Percentiles rank a stretch among this genome's conserved stretches.
These are phyloP conservation scores for Platerodrilus igneus DNA, from an alignment of 2,888 invertebrate genomes.

Conservation along the genomic window DNA sequence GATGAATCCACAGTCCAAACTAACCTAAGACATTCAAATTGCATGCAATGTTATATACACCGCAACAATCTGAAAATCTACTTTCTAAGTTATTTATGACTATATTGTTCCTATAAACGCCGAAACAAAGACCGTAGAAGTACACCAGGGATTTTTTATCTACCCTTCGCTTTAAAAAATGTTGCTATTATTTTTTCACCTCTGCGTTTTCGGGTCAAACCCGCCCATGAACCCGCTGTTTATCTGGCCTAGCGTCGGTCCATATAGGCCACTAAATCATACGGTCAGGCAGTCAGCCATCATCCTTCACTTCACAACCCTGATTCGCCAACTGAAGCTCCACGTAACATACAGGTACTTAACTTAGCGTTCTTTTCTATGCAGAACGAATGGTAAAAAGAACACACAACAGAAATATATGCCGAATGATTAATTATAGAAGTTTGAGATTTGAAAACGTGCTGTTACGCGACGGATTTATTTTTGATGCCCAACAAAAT, in stretches of 20 bases:
- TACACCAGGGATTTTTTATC: conserved; percentile 29
- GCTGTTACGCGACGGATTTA: conserved; percentile 24
- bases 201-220: conserved; percentile 38
- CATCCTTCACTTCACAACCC: conserved; percentile 22
- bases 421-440: conserved; percentile 26
- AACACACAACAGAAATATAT: conserved; percentile 23
- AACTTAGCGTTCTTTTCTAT: background rate
- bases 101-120: conserved; percentile 17
- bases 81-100: conserved; percentile 18
- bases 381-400: conserved; percentile 22
- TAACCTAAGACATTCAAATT: too few relatives aligned
- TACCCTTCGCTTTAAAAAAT: conserved; percentile 34
- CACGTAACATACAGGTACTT: conserved; percentile 18
- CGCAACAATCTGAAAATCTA: too few relatives aligned
- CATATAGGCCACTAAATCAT: conserved; percentile 43
- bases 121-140: conserved; percentile 30
- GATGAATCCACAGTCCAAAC: too few relatives aligned
- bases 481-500: conserved; percentile 24
- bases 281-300: conserved; percentile 33
- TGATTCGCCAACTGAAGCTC: conserved; percentile 19
- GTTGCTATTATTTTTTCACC: conserved; percentile 38
- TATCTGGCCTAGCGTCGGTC: conserved; percentile 38
- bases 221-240: conserved; percentile 38
- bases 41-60: too few relatives aligned
- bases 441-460: conserved; percentile 24